These are phyloP conservation scores for Tylochromis polylepis DNA, from an alignment of 2,113 vertebrate genomes.

Conservation along the genomic window DNA sequence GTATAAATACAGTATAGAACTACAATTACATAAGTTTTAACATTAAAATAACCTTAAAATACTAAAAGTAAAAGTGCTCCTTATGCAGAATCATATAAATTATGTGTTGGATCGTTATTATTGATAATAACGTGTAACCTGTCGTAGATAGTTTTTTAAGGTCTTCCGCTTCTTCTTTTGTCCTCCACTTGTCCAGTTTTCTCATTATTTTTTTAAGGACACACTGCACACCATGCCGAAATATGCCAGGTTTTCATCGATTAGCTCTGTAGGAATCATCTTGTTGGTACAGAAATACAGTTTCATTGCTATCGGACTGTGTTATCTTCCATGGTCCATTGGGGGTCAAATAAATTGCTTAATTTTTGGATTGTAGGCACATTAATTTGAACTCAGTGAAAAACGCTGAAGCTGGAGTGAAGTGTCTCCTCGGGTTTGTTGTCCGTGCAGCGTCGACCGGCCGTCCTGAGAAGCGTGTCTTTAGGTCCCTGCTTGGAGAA, in stretches of 20 bases:
- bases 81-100: not conserved
- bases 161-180: not conserved
- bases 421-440: not conserved
- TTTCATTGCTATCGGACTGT: not conserved
- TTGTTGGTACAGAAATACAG: not conserved
- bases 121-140: no score
- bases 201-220: not conserved
- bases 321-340: not conserved
- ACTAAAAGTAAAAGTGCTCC: not conserved
- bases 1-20: not conserved
- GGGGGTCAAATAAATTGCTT: not conserved
- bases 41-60: not conserved
- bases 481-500: constrained; percentile 82
- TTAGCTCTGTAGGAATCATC: not conserved
- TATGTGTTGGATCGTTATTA: not conserved
- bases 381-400: not conserved
- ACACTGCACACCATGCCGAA: not conserved
- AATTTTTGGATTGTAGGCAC: not conserved
- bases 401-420: not conserved
- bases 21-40: not conserved
- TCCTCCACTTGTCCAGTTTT: not conserved
- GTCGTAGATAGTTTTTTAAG: no score
- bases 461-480: constrained; percentile 80
- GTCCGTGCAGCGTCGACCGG: constrained; percentile 79
- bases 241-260: not conserved